Evolutionary conservation across 2,888 invertebrate genomes (phyloP).

Genomic region (Dysmachus trigonus): DNA sequence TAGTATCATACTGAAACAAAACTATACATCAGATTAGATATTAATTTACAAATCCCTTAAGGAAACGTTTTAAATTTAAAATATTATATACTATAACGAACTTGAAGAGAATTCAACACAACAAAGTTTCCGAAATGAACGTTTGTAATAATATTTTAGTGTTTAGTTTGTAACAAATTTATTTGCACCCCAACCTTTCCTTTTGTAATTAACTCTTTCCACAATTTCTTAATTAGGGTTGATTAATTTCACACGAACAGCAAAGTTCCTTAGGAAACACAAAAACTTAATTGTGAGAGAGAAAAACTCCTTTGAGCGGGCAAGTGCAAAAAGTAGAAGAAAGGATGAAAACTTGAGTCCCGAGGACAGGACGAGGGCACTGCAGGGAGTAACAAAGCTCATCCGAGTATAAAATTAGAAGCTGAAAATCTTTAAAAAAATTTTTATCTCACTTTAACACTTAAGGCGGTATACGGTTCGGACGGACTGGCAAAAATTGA

Average conservation of each 20-base stretch:
- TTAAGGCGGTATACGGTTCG: conserved; percentile 23
- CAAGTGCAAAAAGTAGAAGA: conserved; percentile 17
- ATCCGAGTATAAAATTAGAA: conserved; percentile 40
- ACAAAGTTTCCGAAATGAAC: not conserved
- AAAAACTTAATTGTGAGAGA: conserved; percentile 21
- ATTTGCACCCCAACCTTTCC: not conserved
- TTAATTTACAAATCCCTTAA: not conserved
- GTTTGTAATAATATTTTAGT: not conserved
- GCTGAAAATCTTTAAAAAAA: conserved; percentile 38
- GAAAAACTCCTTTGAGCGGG: conserved; percentile 6
- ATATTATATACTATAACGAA: not conserved
- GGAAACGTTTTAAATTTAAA: not conserved
- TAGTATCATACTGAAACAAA: too few species aligned
- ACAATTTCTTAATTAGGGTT: conserved; percentile 37
- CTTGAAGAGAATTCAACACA: not conserved
- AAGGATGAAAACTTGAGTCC: conserved; percentile 34
- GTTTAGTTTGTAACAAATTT: conserved; percentile 1
- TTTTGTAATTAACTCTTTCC: conserved; percentile 33
- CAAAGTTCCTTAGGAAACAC: conserved; percentile 28
- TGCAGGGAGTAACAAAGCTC: conserved; percentile 31
- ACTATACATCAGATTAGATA: not conserved
- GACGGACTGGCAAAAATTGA: conserved; percentile 1
- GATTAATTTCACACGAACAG: conserved; percentile 39
- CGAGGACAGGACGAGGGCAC: not conserved
- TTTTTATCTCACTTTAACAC: conserved; percentile 37